phyloP scores from a whole-genome alignment of 2,888 invertebrate genomes.

The Synanthedon vespiformis region DNA sequence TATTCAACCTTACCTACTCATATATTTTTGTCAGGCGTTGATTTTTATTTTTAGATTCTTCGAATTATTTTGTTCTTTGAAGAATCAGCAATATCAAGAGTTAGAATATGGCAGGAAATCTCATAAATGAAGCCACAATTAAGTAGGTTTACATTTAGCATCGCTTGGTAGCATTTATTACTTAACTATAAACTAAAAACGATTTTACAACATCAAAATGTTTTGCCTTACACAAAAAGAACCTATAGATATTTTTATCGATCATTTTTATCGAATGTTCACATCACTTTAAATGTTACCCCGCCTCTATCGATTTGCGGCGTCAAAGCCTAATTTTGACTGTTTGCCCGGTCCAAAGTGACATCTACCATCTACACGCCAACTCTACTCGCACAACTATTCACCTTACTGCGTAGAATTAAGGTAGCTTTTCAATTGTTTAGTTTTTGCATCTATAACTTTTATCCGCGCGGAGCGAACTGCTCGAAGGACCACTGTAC shows the following conservation, averaged over 20 bases:
- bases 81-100: no score
- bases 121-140: no score
- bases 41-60: no score
- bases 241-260: not conserved
- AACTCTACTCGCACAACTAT: not conserved
- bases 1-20: no score
- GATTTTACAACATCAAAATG: no score
- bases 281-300: constrained; percentile 26
- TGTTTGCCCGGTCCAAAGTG: constrained; percentile 26
- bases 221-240: no score
- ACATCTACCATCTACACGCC: not conserved
- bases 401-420: not conserved
- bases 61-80: no score
- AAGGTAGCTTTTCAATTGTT: not conserved
- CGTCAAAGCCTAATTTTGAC: constrained; percentile 47
- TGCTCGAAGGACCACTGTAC: not conserved
- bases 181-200: no score
- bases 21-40: no score
- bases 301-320: constrained; percentile 54
- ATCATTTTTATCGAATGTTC: not conserved
- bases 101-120: no score
- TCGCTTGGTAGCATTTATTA: no score
- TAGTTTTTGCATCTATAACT: not conserved
- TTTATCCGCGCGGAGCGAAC: not conserved
- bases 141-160: no score